Base-by-base conservation (phyloP, 2,113 vertebrate genomes). In the Numida meleagris region DNA sequence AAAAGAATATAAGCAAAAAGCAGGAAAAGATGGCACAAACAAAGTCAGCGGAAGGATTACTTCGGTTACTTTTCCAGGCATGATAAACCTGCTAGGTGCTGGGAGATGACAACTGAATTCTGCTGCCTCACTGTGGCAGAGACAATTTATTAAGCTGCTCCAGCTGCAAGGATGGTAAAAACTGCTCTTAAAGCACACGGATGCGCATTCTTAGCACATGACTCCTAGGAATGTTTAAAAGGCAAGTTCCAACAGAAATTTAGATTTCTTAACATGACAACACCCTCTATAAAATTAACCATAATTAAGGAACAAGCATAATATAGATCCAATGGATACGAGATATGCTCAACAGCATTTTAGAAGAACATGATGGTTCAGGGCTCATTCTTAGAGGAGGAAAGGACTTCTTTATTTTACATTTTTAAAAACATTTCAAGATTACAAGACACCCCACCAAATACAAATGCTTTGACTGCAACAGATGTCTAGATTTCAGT, bases 41-140 rank as follows among this genome's bases (percentile, higher is more conserved):
- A 4, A 53, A 24, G 46, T 62, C 58, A 45, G 27, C 38, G 51
- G 34, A 79, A 23, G 45, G n/a, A 73, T 31, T 48, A 20, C 17
- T 91, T 77, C 77, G 33, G 51, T 61, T 36, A 61, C 4, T 31
- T 66, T 25, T 33, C 43, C 36, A 24, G 3, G n/a, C 15, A 58
- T 31, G 4, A 85, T 72, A 79, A 79, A 79, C 29, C 36, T 72
- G 3, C 1, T 42, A 66, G 27, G 38, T 66, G 50, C n/a, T 90
- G 82, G 71, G 33, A 79, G 23, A 63, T n/a, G 58, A 68, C 63
- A 80, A 71, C 29, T 83, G 73, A 88, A 83, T 94, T 85, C 71
- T 96, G 92, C 78, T 93, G 43, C 62, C 85, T 96, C 85, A 58
- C 82, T 62, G 62, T 71, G 67, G 55, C 16, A 40, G 19, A 85